These are phyloP conservation scores for Darevskia mixta DNA, from an alignment of 2,797 vertebrate species.

Conservation along the genomic window DNA sequence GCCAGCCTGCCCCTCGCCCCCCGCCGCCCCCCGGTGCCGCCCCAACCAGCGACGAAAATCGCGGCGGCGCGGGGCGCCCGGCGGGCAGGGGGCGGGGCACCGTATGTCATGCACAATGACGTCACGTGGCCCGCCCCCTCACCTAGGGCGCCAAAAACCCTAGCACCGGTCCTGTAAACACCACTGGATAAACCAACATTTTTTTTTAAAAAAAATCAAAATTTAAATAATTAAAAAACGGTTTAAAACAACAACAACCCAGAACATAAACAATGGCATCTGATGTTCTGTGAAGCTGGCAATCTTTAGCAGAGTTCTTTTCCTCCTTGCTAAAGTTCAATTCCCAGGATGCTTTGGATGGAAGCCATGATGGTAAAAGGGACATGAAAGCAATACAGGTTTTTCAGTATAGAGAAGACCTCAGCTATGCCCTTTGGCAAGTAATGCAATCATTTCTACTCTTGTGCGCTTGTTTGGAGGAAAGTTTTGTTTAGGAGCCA, in stretches of 20 bases:
- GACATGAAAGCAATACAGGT: neutral
- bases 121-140: no score
- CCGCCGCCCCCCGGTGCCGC: no score
- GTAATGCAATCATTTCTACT: rapidly evolving
- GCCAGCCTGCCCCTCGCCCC: no score
- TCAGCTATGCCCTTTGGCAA: rapidly evolving
- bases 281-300: no score
- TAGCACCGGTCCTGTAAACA: no score
- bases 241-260: neutral
- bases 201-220: neutral
- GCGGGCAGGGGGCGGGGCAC: no score
- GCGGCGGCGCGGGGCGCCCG: no score
- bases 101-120: no score
- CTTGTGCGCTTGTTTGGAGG: neutral
- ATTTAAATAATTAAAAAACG: neutral
- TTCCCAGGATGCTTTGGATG: neutral
- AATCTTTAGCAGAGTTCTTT: no score
- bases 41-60: no score
- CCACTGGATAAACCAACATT: neutral
- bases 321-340: neutral
- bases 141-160: no score
- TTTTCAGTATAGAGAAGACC: neutral
- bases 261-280: neutral
- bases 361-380: neutral
- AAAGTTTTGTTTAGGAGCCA: neutral